These are phyloP conservation scores for Notolabrus celidotus DNA, from an alignment of 2,797 vertebrate species.

Conservation along the genomic window DNA sequence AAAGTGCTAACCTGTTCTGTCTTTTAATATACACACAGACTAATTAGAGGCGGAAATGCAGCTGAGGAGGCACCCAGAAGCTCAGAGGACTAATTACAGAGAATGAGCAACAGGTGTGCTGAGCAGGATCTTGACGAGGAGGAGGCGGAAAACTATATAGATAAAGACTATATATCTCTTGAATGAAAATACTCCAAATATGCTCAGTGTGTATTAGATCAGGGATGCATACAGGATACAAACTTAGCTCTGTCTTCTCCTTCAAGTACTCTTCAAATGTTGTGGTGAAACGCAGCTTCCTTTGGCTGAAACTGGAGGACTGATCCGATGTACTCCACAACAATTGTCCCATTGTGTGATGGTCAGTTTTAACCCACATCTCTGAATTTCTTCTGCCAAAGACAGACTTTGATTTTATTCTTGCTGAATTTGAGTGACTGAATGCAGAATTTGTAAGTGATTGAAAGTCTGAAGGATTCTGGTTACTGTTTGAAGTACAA, in stretches of 20 bases:
- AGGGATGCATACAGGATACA: not conserved
- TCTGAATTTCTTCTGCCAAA: not conserved
- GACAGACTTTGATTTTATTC: too few species aligned
- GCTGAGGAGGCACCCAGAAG: constrained; percentile 11
- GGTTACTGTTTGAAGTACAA: not conserved
- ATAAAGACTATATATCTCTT: not conserved
- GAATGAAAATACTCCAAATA: not conserved
- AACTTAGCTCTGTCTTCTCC: too few species aligned
- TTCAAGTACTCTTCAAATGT: not conserved
- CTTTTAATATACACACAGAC: not conserved
- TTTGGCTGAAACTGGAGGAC: not conserved
- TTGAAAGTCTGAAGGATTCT: too few species aligned
- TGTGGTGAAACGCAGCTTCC: not conserved
- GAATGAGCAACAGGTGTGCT: constrained; percentile 20
- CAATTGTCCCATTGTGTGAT: not conserved
- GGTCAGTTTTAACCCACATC: not conserved
- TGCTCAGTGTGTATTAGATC: not conserved
- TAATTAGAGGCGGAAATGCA: constrained; percentile 28
- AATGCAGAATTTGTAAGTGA: too few species aligned
- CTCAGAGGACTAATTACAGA: constrained; percentile 22
- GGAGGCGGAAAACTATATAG: not conserved
- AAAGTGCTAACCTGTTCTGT: not conserved
- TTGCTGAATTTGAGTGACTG: too few species aligned
- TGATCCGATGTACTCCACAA: not conserved
- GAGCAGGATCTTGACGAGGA: not conserved